Evolutionary conservation across 2,797 vertebrate species (phyloP), one percentile per base, ranked within the genome.

Genomic region (Diceros bicornis): DNA sequence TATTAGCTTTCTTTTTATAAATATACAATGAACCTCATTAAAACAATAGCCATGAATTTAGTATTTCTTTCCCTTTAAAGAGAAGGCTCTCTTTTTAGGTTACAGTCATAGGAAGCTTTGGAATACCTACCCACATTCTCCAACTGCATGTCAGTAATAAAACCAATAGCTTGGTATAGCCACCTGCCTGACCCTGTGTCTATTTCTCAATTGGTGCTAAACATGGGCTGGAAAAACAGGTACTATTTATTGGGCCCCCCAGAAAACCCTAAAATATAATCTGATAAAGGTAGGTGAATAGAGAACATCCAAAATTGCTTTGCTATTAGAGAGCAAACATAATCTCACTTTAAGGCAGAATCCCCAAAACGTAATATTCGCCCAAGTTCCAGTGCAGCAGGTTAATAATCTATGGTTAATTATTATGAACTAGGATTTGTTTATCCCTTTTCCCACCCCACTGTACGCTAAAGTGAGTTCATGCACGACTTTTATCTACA

Each of bases 181-280:
- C 7, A 72, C 50, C 29, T 89, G 52, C 1, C 59, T 61, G 25
- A 61, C 32, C 37, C 47, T 87, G 69, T n/a, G 52, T 66, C 32
- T 83, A n/a, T 29, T 89, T 81, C 47, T 32, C 44, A 88, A 13
- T 4, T 69, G 41, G n/a, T 21, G 64, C 64, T 93, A 57, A 93
- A 86, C 62, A 69, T 44, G 71, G n/a, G 44, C 32, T 84, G 57
- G 41, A 83, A 69, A 94, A 93, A 91, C 11, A 93, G 50, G 20
- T 61, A 69, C 12, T 84, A 74, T 69, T 61, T 79, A 84, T 4
- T 81, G 27, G 69, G 82, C 25, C n/a, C 66, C 66, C 16, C 50
- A 90, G 81, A 66, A 96, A 85, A 75, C 18, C 25, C n/a, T 13
- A 37, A 50, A 84, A 89, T 2, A 44, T 50, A 72, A 74, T 50